phyloP scores from a whole-genome alignment of 64 coral and sea anemone species.

The Actinia equina region DNA sequence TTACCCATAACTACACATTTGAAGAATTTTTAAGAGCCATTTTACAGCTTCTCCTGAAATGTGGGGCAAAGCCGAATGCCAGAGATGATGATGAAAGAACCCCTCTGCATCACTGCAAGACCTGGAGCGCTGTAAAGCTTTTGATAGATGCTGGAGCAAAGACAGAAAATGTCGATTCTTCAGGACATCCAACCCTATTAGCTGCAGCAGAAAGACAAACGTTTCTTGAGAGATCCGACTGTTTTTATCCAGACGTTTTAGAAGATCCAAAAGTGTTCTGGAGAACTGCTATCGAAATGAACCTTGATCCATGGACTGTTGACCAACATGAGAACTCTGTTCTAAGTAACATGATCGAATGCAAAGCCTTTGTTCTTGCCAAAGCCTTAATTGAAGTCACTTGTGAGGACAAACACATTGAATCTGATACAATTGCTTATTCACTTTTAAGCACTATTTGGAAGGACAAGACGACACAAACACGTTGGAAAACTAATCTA shows the following conservation, averaged over 20 bases:
- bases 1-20: background rate
- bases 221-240: background rate
- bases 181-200: background rate
- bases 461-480: background rate
- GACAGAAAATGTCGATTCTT: background rate
- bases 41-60: background rate
- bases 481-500: background rate
- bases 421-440: background rate
- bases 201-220: background rate
- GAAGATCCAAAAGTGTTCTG: background rate
- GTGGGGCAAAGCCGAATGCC: background rate
- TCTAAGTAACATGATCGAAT: background rate
- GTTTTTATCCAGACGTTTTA: slow-evolving; percentile 13
- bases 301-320: background rate
- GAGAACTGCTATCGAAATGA: background rate
- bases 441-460: background rate
- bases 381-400: slow-evolving; percentile 22
- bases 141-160: slow-evolving; percentile 8
- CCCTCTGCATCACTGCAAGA: background rate
- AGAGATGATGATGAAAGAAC: slow-evolving; percentile 6
- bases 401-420: background rate
- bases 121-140: slow-evolving; percentile 14
- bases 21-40: slow-evolving; percentile 1
- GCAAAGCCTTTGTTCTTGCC: slow-evolving; percentile 13
- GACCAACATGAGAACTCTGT: background rate